These are phyloP conservation scores for Zonotrichia albicollis DNA, from an alignment of 2,797 vertebrate species.

Conservation along the genomic window DNA sequence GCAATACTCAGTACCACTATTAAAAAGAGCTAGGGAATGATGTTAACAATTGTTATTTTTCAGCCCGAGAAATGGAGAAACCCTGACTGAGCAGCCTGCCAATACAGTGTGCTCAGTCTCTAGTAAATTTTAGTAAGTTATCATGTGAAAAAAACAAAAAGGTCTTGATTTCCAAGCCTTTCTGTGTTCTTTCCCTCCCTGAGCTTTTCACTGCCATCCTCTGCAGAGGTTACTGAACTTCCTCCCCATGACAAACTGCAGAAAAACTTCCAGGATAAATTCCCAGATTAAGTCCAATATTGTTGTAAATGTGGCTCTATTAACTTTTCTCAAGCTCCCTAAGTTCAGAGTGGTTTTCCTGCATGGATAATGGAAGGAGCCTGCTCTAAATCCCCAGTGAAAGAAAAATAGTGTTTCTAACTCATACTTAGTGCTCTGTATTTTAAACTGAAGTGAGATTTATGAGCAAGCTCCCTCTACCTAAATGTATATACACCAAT, in stretches of 20 bases:
- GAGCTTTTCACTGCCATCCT: background rate
- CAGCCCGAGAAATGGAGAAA: background rate
- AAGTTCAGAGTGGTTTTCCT: background rate
- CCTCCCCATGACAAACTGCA: background rate
- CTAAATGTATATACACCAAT: background rate
- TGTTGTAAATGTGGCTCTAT: background rate
- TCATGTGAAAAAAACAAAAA: background rate
- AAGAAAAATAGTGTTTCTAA: background rate
- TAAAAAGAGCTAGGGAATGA: background rate
- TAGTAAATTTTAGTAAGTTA: background rate
- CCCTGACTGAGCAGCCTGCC: background rate
- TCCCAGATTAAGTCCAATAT: background rate
- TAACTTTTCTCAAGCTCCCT: background rate
- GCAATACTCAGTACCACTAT: background rate
- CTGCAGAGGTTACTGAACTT: background rate
- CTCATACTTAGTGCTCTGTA: background rate
- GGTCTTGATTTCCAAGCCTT: background rate
- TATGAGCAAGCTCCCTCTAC: background rate
- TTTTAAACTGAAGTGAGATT: conserved; percentile 1
- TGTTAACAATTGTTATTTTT: background rate
- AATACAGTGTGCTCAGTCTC: background rate
- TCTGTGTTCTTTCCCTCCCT: background rate
- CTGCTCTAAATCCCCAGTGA: background rate
- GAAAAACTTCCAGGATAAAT: background rate
- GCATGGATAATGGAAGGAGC: background rate